phyloP scores from a whole-genome alignment of 2,113 vertebrate species.

The Caranx melampygus region DNA sequence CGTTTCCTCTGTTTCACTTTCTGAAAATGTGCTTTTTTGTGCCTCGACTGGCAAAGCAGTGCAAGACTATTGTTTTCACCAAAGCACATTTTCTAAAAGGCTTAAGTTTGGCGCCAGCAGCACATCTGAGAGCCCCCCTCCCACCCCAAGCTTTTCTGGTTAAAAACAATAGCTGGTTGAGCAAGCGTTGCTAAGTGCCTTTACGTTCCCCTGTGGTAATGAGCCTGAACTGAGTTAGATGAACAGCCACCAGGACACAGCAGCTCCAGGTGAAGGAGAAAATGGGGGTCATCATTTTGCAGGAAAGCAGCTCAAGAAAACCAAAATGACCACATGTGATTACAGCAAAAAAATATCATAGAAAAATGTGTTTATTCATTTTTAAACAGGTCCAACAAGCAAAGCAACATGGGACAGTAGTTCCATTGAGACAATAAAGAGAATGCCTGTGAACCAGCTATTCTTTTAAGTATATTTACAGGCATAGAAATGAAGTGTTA shows the following conservation, averaged over 20 bases:
- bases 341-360: constrained; percentile 22
- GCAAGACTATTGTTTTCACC: constrained; percentile 49
- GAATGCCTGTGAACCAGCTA: constrained; percentile 8
- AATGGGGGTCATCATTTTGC: constrained; percentile 12
- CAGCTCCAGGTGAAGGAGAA: constrained; percentile 38
- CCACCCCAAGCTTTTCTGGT: constrained; percentile 29
- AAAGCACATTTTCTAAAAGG: constrained; percentile 33
- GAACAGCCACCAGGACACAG: constrained; percentile 5
- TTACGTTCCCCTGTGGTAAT: constrained; percentile 57
- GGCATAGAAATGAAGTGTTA: constrained; percentile 32
- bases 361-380: constrained; percentile 73
- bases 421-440: constrained; percentile 34
- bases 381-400: constrained; percentile 69
- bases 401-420: constrained; percentile 53
- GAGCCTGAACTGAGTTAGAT: constrained; percentile 45
- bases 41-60: constrained; percentile 19
- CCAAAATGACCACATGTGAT: neutral
- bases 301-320: neutral
- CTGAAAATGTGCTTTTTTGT: constrained; percentile 43
- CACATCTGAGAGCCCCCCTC: constrained; percentile 33
- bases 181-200: constrained; percentile 59
- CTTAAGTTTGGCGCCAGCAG: constrained; percentile 52
- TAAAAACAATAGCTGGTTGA: constrained; percentile 67
- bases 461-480: constrained; percentile 51
- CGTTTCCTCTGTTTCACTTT: constrained; percentile 24